Percentiles rank a stretch among this genome's conserved stretches.
Evolutionary conservation across 2,888 invertebrate genomes (phyloP).

Genomic region (Smittia sp.): DNA sequence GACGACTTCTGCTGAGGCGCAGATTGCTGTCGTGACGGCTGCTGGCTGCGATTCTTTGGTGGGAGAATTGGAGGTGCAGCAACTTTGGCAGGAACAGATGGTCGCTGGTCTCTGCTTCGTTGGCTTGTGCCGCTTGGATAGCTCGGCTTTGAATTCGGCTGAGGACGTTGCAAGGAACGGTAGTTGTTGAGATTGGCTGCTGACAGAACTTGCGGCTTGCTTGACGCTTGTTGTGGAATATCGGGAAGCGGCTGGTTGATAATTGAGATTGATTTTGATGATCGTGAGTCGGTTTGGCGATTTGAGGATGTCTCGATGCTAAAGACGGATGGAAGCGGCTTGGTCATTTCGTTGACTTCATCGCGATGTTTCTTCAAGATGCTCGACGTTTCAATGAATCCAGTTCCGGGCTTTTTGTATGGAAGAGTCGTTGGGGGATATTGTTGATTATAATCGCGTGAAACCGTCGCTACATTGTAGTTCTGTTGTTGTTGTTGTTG

Average conservation of each 20-base stretch:
- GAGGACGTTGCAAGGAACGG: conserved; percentile 60
- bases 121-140: conserved; percentile 43
- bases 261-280: conserved; percentile 49
- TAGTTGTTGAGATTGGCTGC: conserved; percentile 57
- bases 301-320: conserved; percentile 51
- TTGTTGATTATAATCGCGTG: conserved; percentile 39
- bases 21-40: conserved; percentile 17
- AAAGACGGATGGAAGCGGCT: conserved; percentile 51
- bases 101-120: conserved; percentile 43
- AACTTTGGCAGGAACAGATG: conserved; percentile 42
- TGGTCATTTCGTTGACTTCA: conserved; percentile 45
- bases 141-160: conserved; percentile 47
- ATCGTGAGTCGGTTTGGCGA: conserved; percentile 44
- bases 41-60: conserved; percentile 51
- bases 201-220: conserved; percentile 45
- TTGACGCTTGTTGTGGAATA: conserved; percentile 48
- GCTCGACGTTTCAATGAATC: conserved; percentile 38
- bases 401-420: conserved; percentile 40
- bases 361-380: conserved; percentile 35
- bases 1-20: conserved; percentile 1
- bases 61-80: conserved; percentile 51
- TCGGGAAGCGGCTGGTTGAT: conserved; percentile 54
- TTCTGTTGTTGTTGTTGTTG: conserved; percentile 42
- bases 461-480: conserved; percentile 42
- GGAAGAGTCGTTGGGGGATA: conserved; percentile 40